These are phyloP conservation scores for Discoglossus pictus DNA, from an alignment of 2,797 vertebrate species.

Conservation along the genomic window DNA sequence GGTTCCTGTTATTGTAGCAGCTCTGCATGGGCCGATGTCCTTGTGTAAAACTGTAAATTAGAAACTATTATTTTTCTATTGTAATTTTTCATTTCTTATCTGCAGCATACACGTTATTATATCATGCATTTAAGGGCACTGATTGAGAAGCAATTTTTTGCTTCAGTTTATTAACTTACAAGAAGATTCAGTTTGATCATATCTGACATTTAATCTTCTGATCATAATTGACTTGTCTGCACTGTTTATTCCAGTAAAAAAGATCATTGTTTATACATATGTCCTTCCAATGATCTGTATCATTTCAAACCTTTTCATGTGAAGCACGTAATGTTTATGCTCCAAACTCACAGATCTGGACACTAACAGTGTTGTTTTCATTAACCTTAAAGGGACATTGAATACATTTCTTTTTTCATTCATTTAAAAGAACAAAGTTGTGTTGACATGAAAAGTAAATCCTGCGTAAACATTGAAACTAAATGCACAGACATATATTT, in stretches of 20 bases:
- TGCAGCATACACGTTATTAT: background rate
- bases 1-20: slow-evolving; percentile 95
- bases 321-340: too few species aligned
- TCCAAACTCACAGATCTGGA: too few species aligned
- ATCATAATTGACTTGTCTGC: slow-evolving; percentile 36
- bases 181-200: slow-evolving; percentile 9
- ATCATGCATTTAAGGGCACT: background rate
- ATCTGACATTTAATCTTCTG: slow-evolving; percentile 28
- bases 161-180: slow-evolving; percentile 24
- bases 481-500: too few species aligned
- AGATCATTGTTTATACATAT: slow-evolving; percentile 38
- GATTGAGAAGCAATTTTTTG: background rate
- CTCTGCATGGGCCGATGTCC: slow-evolving; percentile 94
- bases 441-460: too few species aligned
- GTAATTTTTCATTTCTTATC: slow-evolving; percentile 34
- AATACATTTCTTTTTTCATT: too few species aligned
- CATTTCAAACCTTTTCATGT: slow-evolving; percentile 3
- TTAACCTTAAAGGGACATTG: too few species aligned
- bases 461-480: too few species aligned
- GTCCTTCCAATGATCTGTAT: slow-evolving; percentile 21
- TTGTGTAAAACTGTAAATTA: slow-evolving; percentile 90
- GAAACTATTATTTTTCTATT: slow-evolving; percentile 49
- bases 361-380: too few species aligned
- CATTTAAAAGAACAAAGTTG: too few species aligned
- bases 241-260: slow-evolving; percentile 35